Percentiles rank a stretch among this genome's conserved stretches.
These are phyloP conservation scores for Pardosa pseudoannulata DNA, from an alignment of 2,888 invertebrate species.

Conservation along the genomic window DNA sequence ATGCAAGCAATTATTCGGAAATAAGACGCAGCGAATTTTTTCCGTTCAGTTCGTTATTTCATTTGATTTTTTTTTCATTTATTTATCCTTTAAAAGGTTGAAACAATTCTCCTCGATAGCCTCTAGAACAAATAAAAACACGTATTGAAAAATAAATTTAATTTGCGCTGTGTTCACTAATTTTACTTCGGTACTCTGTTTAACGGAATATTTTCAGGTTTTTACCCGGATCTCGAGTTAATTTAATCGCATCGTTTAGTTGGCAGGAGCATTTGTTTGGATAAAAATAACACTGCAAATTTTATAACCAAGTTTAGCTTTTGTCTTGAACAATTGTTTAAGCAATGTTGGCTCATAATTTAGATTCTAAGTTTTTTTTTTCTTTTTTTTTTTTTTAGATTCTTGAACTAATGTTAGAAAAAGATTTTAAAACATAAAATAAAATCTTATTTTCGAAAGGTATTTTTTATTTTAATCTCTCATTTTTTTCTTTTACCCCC, in stretches of 20 bases:
- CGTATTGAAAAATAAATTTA: slow-evolving; percentile 71
- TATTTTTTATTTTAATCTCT: slow-evolving; percentile 14
- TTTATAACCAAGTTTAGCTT: slow-evolving; percentile 72
- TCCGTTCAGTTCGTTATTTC: slow-evolving; percentile 38
- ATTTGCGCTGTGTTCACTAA: slow-evolving; percentile 64
- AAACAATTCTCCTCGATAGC: slow-evolving; percentile 60
- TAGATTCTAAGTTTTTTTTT: slow-evolving; percentile 57
- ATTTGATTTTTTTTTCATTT: slow-evolving; percentile 49
- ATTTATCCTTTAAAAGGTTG: slow-evolving; percentile 61
- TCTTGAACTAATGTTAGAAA: slow-evolving; percentile 42
- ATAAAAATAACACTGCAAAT: slow-evolving; percentile 70
- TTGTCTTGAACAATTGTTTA: slow-evolving; percentile 66
- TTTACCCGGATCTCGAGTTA: slow-evolving; percentile 62
- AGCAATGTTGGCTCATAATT: slow-evolving; percentile 63
- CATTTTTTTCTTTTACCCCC: slow-evolving; percentile 27
- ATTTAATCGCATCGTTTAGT: slow-evolving; percentile 67
- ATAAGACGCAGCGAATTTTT: slow-evolving; percentile 46
- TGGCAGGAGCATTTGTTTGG: slow-evolving; percentile 68
- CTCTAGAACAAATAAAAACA: slow-evolving; percentile 64
- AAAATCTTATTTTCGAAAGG: slow-evolving; percentile 37
- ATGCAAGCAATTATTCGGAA: slow-evolving; percentile 67
- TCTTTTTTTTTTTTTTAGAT: slow-evolving; percentile 60
- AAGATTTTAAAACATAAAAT: slow-evolving; percentile 45
- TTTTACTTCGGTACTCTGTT: slow-evolving; percentile 53
- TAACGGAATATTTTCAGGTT: slow-evolving; percentile 56